Evolutionary conservation across 2,888 invertebrate species (phyloP).

Genomic region (Thera obeliscata): DNA sequence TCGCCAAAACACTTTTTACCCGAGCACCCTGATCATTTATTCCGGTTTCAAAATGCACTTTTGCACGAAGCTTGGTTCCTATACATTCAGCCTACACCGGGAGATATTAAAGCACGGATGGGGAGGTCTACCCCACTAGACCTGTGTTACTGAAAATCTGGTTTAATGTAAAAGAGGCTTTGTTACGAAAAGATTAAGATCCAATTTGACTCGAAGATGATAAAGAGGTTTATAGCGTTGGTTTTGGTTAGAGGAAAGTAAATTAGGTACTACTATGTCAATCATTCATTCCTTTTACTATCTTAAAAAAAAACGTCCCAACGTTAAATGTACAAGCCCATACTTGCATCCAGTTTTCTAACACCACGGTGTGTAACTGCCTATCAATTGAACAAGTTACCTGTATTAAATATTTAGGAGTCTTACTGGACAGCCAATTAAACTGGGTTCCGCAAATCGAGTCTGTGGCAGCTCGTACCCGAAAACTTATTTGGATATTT

Average conservation of each 20-base stretch:
- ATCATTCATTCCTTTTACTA: no score
- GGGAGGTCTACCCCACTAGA: conserved; percentile 20
- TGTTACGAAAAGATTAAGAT: conserved; percentile 6
- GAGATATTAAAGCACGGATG: conserved; percentile 59
- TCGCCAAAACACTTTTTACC: conserved; percentile 39
- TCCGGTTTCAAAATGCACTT: conserved; percentile 65
- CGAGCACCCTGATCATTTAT: conserved; percentile 59
- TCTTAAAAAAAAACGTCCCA: no score
- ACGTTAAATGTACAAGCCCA: no score
- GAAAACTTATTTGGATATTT: no score
- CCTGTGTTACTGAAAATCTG: conserved; percentile 16
- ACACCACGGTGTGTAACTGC: no score
- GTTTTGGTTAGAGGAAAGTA: not conserved
- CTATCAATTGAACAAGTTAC: no score
- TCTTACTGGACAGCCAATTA: no score
- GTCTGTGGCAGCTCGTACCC: no score
- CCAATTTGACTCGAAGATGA: conserved; percentile 2
- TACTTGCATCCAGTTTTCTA: no score
- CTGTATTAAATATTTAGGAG: no score
- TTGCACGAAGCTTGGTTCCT: conserved; percentile 65
- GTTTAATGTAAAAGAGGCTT: conserved; percentile 19
- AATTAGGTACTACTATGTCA: not conserved
- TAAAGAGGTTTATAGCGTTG: no score
- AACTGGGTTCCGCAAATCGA: no score
- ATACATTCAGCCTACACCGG: conserved; percentile 63